Evolutionary conservation across 1,140 invertebrate genomes (phyloP), one percentile per base, ranked within the genome.

Genomic region (Drosophila azteca): DNA sequence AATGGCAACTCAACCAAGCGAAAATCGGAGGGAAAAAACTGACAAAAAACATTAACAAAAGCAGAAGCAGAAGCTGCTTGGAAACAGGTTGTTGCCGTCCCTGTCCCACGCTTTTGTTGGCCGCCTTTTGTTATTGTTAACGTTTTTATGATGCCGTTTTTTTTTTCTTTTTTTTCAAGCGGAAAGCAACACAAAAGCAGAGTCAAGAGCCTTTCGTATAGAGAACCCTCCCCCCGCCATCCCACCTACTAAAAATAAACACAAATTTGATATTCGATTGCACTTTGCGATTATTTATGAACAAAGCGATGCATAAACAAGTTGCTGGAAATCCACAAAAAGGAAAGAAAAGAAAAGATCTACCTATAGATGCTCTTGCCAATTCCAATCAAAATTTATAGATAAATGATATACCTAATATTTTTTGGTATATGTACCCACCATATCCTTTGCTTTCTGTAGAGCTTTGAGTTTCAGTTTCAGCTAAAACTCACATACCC

Each of bases 141-240:
- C 81, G 81, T 87, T 84, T 84, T 81, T 80, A 84, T 81, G 87
- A 77, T 79, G 83, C 68, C 69, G 70, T 84, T 83, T 72, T 53
- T 57, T 75, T 58, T 79, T 78, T 64, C 69, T 70, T 84, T 83
- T 72, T 53, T 57, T 75, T 58, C 71, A 75, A 75, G 71, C 71
- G 71, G 71, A 87, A 63, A 69, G 77, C 64, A 63, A 74, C 71
- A 77, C 35, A 83, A 79, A 72, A 39, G 9, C 55, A 51, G 67
- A 65, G 50, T 76, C 44, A 57, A 65, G 72, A 71, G 72, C 72
- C 35, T 71, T 49, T 55, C 54, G 45, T 11, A 57, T 26, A 6
- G 39, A 20, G 17, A n/a, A n/a, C n/a, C n/a, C n/a, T n/a, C 17
- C 17, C 17, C 17, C 55, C 29, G n/a, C n/a, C n/a, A n/a, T n/a